Evolutionary conservation across 2,888 invertebrate genomes (phyloP).

Genomic region (Synergus japonicus): DNA sequence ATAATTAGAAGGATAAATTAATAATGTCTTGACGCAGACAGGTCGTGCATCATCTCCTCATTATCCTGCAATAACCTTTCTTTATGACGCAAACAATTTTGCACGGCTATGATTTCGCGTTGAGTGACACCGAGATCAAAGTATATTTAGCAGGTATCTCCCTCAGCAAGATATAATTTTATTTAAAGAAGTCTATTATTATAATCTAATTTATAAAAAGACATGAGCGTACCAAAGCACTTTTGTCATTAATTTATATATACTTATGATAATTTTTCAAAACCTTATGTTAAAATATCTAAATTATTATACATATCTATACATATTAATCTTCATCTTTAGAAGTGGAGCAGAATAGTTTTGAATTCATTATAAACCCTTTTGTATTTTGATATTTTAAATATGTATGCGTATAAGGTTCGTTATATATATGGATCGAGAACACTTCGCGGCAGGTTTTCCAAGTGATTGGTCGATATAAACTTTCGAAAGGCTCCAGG

Average conservation of each 20-base stretch:
- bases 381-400: not conserved
- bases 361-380: not conserved
- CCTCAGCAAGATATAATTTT: too few species aligned
- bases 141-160: not conserved
- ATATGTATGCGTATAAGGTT: not conserved
- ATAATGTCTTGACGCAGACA: conserved; percentile 21
- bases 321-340: too few species aligned
- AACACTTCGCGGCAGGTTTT: not conserved
- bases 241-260: too few species aligned
- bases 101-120: conserved; percentile 50
- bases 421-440: not conserved
- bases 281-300: too few species aligned
- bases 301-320: too few species aligned
- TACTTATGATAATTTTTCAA: too few species aligned
- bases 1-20: not conserved
- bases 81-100: conserved; percentile 7
- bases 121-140: conserved; percentile 39
- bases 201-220: too few species aligned
- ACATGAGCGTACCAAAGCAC: too few species aligned
- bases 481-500: not conserved
- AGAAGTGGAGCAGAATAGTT: not conserved
- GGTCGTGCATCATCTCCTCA: conserved; percentile 5
- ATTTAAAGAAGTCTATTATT: too few species aligned
- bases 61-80: not conserved
- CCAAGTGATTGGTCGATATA: not conserved